These are phyloP conservation scores for Solenopsis invicta DNA, from an alignment of 1,140 invertebrate species.

Conservation along the genomic window DNA sequence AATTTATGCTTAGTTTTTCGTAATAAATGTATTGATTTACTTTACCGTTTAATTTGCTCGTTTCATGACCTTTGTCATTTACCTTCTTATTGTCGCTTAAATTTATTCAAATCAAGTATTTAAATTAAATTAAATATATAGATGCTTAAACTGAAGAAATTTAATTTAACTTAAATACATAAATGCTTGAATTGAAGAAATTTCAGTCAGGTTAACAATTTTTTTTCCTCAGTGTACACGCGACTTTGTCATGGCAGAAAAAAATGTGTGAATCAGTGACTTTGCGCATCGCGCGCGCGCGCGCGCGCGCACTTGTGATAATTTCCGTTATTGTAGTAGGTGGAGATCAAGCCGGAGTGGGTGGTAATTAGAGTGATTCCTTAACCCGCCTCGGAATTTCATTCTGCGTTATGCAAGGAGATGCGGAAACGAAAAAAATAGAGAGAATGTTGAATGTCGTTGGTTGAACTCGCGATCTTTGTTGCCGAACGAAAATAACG, in stretches of 20 bases:
- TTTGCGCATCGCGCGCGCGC: not conserved
- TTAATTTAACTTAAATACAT: no score
- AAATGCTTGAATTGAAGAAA: no score
- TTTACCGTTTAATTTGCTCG: no score
- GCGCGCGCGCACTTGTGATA: not conserved
- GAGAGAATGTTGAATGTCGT: not conserved
- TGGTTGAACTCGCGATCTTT: not conserved
- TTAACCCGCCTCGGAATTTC: conserved; percentile 31
- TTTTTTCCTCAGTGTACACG: not conserved
- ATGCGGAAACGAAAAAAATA: not conserved
- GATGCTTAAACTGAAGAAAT: no score
- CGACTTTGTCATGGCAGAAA: not conserved
- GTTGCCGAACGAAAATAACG: no score
- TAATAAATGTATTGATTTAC: no score
- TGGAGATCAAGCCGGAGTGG: conserved; percentile 12
- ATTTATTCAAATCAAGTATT: no score
- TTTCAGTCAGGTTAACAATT: no score
- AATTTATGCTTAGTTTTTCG: no score
- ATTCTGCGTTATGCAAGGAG: conserved; percentile 19
- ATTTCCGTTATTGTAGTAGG: conserved; percentile 27
- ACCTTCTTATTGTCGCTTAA: no score
- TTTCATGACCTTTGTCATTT: no score
- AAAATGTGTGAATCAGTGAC: not conserved
- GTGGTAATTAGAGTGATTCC: conserved; percentile 40
- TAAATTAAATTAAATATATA: no score